Conservation (phyloP, 2,797 vertebrate genomes). For the Pipistrellus nathusii region DNA sequence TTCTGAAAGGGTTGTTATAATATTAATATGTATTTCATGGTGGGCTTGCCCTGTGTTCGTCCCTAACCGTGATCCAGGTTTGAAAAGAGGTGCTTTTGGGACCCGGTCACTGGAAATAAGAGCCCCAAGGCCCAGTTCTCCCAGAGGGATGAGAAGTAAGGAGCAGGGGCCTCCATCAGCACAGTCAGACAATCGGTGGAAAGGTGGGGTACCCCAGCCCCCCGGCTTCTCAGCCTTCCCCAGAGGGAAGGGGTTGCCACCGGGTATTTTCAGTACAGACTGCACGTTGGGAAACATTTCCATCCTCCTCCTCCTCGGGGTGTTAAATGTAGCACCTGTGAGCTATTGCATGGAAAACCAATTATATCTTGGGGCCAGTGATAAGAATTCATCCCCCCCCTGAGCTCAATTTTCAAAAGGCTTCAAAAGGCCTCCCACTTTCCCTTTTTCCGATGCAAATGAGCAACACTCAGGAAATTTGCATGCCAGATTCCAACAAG, state of each 20-base stretch:
- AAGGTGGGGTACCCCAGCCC: not conserved
- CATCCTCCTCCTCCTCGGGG: slow-evolving; percentile 70
- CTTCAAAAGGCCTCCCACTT: slow-evolving; percentile 81
- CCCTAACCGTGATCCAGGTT: not conserved
- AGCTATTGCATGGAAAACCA: slow-evolving; percentile 81
- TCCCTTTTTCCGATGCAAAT: slow-evolving; percentile 81
- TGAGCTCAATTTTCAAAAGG: slow-evolving; percentile 80
- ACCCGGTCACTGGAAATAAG: slow-evolving; percentile 36
- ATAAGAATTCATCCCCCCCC: slow-evolving; percentile 77
- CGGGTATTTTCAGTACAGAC: slow-evolving; percentile 61
- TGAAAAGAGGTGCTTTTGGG: slow-evolving; percentile 69
- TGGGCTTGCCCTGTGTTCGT: slow-evolving; percentile 64
- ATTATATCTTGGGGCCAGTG: slow-evolving; percentile 78
- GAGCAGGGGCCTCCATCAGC: not conserved
- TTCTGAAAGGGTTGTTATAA: slow-evolving; percentile 78
- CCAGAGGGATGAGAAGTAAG: not conserved
- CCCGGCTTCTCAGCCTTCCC: not conserved
- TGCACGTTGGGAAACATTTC: slow-evolving; percentile 76
- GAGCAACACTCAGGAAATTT: slow-evolving; percentile 78
- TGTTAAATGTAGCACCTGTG: slow-evolving; percentile 79
- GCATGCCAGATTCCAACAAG: slow-evolving; percentile 82
- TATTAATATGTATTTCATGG: slow-evolving; percentile 80
- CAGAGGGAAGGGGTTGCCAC: slow-evolving; percentile 23
- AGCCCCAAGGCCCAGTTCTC: not conserved
- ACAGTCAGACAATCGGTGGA: not conserved